These are phyloP conservation scores for Vanessa cardui DNA, from an alignment of 2,888 invertebrate genomes.

Conservation along the genomic window DNA sequence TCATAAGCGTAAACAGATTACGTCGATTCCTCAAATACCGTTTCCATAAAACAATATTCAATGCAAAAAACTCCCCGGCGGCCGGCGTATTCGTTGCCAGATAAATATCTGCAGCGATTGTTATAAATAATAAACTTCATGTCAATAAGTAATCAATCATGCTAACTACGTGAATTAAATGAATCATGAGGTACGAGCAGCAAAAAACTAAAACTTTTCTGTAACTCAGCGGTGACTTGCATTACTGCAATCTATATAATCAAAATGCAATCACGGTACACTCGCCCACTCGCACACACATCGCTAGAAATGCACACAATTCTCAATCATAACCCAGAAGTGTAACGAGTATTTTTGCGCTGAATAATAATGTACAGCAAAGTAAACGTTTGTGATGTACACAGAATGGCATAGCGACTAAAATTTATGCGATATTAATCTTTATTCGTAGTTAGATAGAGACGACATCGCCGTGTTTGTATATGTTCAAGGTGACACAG, in stretches of 20 bases:
- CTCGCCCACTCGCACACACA: too few relatives aligned
- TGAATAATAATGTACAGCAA: not conserved
- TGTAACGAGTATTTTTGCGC: conserved; percentile 4
- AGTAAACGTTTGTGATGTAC: not conserved
- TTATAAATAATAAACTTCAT: not conserved
- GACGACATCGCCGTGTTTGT: not conserved
- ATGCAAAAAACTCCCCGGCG: too few relatives aligned
- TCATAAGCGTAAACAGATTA: too few relatives aligned
- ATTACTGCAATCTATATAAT: conserved; percentile 29
- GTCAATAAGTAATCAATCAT: conserved; percentile 19
- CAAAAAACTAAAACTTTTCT: conserved; percentile 21
- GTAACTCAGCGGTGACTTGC: conserved; percentile 27
- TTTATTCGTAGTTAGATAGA: not conserved
- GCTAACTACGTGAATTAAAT: conserved; percentile 14
- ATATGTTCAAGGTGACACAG: conserved; percentile 32
- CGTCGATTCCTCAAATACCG: too few relatives aligned
- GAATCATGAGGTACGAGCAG: conserved; percentile 20
- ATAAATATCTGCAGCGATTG: conserved; percentile 3
- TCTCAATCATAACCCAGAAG: not conserved
- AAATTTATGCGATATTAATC: not conserved
- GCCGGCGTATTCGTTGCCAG: not conserved
- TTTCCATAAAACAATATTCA: too few relatives aligned
- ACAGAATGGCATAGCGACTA: conserved; percentile 15
- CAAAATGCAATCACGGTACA: conserved; percentile 24
- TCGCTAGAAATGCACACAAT: not conserved